Evolutionary conservation across 2,888 invertebrate genomes (phyloP).

Genomic region (Noctua janthina): DNA sequence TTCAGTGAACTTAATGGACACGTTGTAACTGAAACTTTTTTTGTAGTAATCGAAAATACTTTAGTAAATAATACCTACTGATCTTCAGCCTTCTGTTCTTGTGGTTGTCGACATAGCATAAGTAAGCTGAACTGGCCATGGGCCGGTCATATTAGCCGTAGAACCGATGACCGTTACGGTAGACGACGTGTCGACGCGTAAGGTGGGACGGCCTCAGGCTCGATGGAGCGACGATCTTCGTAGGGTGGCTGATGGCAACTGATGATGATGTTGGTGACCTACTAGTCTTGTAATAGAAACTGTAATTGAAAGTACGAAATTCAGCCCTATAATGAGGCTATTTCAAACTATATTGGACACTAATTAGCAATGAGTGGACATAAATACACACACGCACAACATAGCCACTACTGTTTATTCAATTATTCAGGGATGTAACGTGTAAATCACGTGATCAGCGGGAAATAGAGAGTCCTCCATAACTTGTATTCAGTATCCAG

Average conservation of each 20-base stretch:
- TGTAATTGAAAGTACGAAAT: neutral
- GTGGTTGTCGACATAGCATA: no score
- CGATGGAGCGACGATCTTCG: no score
- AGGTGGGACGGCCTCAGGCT: no score
- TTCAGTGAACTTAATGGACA: constrained; percentile 31
- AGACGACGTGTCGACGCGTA: no score
- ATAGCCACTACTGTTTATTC: neutral
- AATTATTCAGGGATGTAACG: neutral
- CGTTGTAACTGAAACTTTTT: constrained; percentile 6
- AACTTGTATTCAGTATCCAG: neutral
- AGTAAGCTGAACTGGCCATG: no score
- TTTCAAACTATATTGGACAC: neutral
- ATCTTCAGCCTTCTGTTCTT: no score
- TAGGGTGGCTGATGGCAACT: no score
- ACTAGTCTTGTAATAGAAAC: neutral
- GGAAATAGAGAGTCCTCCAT: neutral
- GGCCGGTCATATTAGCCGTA: no score
- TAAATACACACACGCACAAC: neutral
- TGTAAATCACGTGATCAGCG: neutral
- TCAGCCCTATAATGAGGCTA: neutral
- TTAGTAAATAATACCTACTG: constrained; percentile 6
- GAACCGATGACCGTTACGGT: no score
- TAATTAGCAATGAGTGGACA: neutral
- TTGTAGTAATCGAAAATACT: constrained; percentile 3
- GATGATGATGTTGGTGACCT: no score